Conservation (phyloP, 2,113 vertebrate genomes). For the Megaptera novaeangliae region DNA sequence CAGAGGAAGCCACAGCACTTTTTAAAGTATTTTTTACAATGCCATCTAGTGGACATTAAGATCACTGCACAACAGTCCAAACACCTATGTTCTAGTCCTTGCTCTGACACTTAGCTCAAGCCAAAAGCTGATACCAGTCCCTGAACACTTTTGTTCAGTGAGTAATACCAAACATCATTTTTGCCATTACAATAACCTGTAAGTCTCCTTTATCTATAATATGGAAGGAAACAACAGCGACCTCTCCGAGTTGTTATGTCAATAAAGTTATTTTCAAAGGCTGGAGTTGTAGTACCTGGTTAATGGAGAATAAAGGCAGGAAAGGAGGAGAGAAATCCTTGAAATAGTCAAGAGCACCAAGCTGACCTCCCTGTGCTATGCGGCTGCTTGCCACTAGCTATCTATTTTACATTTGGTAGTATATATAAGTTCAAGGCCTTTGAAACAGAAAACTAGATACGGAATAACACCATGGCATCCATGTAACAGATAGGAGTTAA, state of each 20-base stretch:
- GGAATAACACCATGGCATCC: not conserved
- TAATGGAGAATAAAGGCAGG: not conserved
- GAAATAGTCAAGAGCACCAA: not conserved
- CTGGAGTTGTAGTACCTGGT: not conserved
- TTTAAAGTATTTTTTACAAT: conserved; percentile 36
- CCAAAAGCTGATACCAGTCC: not conserved
- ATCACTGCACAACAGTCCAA: not conserved
- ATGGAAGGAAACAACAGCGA: not conserved
- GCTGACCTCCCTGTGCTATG: too few relatives aligned
- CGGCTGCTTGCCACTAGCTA: too few relatives aligned
- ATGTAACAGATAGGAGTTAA: not conserved
- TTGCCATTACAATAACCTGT: not conserved
- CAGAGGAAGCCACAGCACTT: not conserved
- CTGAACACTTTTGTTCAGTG: not conserved
- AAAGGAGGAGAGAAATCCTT: not conserved
- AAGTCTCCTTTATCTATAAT: not conserved
- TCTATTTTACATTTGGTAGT: too few relatives aligned
- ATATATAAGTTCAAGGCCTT: not conserved
- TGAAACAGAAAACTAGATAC: not conserved
- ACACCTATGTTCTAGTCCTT: not conserved
- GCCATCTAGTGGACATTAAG: conserved; percentile 75
- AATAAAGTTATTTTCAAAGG: not conserved
- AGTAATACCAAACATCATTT: not conserved
- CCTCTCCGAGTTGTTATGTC: not conserved
- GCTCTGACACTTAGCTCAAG: not conserved